These are phyloP conservation scores for Clitarchus hookeri DNA, from an alignment of 2,888 invertebrate genomes.

Conservation along the genomic window DNA sequence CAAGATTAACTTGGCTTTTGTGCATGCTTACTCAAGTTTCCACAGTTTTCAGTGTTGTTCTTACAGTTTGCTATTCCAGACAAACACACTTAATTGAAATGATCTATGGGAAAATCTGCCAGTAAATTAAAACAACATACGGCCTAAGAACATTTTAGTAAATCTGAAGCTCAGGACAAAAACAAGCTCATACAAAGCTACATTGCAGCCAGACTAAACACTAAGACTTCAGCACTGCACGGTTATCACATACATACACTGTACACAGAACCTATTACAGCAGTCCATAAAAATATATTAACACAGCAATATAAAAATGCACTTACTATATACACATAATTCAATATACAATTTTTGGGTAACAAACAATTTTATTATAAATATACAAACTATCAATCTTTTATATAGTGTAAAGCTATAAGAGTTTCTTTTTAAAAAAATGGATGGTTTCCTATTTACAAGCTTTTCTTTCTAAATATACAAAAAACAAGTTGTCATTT, in stretches of 20 bases:
- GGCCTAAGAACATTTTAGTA: neutral
- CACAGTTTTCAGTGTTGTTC: too few species aligned
- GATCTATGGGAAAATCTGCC: too few species aligned
- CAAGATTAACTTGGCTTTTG: too few species aligned
- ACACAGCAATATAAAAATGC: slow-evolving; percentile 14
- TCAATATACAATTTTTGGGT: neutral
- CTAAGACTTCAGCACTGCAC: neutral
- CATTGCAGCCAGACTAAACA: slow-evolving; percentile 6
- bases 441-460: slow-evolving; percentile 6
- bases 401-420: neutral
- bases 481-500: neutral
- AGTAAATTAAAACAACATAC: neutral
- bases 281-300: slow-evolving; percentile 8
- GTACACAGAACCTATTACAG: neutral
- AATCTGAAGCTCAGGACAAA: slow-evolving; percentile 1
- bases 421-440: neutral
- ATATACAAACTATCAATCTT: neutral
- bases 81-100: too few species aligned
- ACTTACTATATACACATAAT: neutral
- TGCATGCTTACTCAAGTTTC: too few species aligned
- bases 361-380: slow-evolving; percentile 14
- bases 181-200: neutral
- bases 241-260: neutral
- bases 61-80: too few species aligned
- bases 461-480: neutral